These are phyloP conservation scores for Palythoa grandis DNA, from an alignment of 92 coral and sea anemone species.

Conservation along the genomic window DNA sequence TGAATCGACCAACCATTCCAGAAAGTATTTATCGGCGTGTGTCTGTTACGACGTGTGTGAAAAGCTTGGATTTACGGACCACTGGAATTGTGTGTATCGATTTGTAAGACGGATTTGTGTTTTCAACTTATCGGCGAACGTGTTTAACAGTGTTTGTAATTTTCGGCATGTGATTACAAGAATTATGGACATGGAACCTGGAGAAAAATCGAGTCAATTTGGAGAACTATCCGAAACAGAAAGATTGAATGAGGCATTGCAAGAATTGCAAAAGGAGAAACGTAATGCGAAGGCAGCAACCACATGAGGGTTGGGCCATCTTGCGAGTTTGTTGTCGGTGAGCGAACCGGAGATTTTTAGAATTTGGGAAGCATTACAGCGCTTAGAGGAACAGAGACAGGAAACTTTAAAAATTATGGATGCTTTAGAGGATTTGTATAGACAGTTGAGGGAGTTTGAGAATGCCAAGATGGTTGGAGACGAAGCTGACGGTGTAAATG, in stretches of 20 bases:
- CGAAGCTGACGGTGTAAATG: slow-evolving; percentile 42
- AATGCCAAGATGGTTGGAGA: slow-evolving; percentile 36
- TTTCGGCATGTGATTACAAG: slow-evolving; percentile 1
- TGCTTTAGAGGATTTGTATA: slow-evolving; percentile 28
- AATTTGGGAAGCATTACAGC: slow-evolving; percentile 13
- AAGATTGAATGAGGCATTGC: slow-evolving; percentile 10
- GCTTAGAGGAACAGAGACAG: slow-evolving; percentile 35
- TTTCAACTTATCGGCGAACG: background rate
- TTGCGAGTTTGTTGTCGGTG: slow-evolving; percentile 15
- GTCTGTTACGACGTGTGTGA: background rate
- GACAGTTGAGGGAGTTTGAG: slow-evolving; percentile 33
- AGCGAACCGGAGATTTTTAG: background rate
- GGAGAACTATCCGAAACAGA: slow-evolving; percentile 22
- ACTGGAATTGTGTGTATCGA: background rate
- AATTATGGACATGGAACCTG: slow-evolving; percentile 10
- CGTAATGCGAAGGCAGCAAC: slow-evolving; percentile 38
- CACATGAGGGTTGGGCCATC: slow-evolving; percentile 10
- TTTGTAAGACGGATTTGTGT: slow-evolving; percentile 3
- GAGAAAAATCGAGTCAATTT: background rate
- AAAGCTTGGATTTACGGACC: background rate
- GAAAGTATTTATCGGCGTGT: slow-evolving; percentile 6
- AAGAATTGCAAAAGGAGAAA: slow-evolving; percentile 29
- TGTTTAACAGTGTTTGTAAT: slow-evolving; percentile 1
- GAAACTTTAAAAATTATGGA: slow-evolving; percentile 34
- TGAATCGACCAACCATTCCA: background rate